Evolutionary conservation across 2,888 invertebrate species (phyloP), one percentile per base, ranked within the genome.

Genomic region (Xylocampa areola): DNA sequence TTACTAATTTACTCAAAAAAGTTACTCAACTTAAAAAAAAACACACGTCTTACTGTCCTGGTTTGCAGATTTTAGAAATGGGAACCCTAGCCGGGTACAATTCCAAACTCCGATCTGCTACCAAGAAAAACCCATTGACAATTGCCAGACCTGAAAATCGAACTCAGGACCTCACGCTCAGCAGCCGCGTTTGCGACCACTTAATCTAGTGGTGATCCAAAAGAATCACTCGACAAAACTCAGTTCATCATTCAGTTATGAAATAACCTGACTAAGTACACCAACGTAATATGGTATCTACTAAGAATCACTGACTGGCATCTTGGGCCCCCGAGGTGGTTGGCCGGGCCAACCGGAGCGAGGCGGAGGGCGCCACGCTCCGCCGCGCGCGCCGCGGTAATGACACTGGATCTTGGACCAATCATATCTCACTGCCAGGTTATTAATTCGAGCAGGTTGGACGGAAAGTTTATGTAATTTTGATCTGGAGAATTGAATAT

Each of bases 351-450:
- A 77, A 82, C 79, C 89, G 85, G 85, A 88, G 82, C 90, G 90
- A 74, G 73, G 72, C 81, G 80, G 86, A 89, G 87, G 90, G 87
- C 87, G 88, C 68, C 81, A 80, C 79, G 84, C 73, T 82, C 81
- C 76, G 84, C 82, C 65, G 82, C 71, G 59, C 68, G 57, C 75
- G 54, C 51, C 79, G 79, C 84, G 88, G 81, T 90, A 91, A 90
- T 88, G 89, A 90, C 91, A 87, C 79, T 80, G 84, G 70, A 84
- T 84, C 85, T 86, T 84, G 67, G 66, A 74, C 81, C 88, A 86
- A 85, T 88, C 91, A 92, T 92, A 92, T 91, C 90, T 91, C 92
- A 92, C 92, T 85, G 73, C 43, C 62, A 39, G 19, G 54, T 60
- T 67, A 67, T 66, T 66, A 66, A 67, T 66, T 66, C 61, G 37